A percentile compares a stretch with the other conserved stretches of the same genome.
These are phyloP conservation scores for Acanthisitta chloris DNA, from an alignment of 2,113 vertebrate species.

Conservation along the genomic window DNA sequence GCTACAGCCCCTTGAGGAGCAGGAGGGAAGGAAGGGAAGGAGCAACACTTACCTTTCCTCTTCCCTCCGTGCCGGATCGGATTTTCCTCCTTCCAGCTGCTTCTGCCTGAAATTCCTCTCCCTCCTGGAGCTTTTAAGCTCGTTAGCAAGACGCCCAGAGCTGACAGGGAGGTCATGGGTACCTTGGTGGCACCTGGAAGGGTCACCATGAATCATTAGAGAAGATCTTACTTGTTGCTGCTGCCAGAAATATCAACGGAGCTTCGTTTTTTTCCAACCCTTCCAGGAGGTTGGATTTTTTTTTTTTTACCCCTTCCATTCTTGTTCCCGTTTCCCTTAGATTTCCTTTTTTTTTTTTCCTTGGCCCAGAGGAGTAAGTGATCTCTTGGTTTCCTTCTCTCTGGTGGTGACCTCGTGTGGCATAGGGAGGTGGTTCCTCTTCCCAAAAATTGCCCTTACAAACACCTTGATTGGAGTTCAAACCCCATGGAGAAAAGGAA, in stretches of 20 bases:
- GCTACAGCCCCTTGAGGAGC: no score
- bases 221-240: not conserved
- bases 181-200: not conserved
- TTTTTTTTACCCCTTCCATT: not conserved
- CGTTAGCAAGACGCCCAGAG: not conserved
- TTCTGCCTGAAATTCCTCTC: not conserved
- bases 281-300: not conserved
- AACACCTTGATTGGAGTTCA: not conserved
- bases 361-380: not conserved
- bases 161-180: conserved; percentile 44
- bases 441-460: not conserved
- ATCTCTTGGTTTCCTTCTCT: not conserved
- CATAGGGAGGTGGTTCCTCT: not conserved
- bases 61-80: not conserved
- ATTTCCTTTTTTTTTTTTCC: not conserved
- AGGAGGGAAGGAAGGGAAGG: not conserved
- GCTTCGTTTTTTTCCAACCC: not conserved
- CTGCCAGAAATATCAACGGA: not conserved
- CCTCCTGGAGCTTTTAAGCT: conserved; percentile 47
- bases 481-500: not conserved
- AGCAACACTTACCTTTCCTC: not conserved
- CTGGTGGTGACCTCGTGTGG: not conserved
- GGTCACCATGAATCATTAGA: conserved; percentile 61
- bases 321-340: not conserved
- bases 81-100: not conserved